Percentiles rank a stretch among this genome's conserved stretches.
Evolutionary conservation across 2,113 vertebrate genomes (phyloP).

Genomic region (Rhizomys pruinosus): DNA sequence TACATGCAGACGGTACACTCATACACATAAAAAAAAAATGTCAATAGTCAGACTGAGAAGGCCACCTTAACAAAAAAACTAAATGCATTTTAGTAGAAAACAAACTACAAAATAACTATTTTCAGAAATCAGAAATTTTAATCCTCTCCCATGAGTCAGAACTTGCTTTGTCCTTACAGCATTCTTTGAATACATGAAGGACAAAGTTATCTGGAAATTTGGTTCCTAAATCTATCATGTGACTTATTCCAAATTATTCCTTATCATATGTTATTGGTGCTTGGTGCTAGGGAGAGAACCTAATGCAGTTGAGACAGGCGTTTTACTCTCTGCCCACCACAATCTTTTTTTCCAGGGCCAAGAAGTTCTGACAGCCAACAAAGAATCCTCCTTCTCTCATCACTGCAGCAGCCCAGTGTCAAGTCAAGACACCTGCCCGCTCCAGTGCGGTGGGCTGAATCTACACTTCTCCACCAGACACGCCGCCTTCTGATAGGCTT

Average conservation of each 20-base stretch:
- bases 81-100: conserved; percentile 76
- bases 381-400: conserved; percentile 46
- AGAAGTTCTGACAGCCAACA: neutral
- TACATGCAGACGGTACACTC: too few relatives aligned
- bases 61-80: conserved; percentile 85
- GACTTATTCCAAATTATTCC: too few relatives aligned
- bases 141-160: conserved; percentile 82
- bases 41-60: neutral
- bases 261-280: conserved; percentile 55
- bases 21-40: too few relatives aligned
- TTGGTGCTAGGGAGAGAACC: conserved; percentile 76
- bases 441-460: conserved; percentile 34
- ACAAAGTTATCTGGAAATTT: too few relatives aligned
- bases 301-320: conserved; percentile 54
- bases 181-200: conserved; percentile 62
- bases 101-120: conserved; percentile 91
- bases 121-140: conserved; percentile 89
- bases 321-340: neutral
- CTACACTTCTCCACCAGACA: neutral
- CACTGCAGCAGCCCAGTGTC: conserved; percentile 57
- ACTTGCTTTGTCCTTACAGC: conserved; percentile 78
- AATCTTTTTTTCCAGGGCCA: conserved; percentile 68
- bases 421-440: neutral
- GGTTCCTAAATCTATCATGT: too few relatives aligned
- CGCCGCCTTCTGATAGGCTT: conserved; percentile 76